These are phyloP conservation scores for Isichthys henryi DNA, from an alignment of 2,113 vertebrate species.

Conservation along the genomic window DNA sequence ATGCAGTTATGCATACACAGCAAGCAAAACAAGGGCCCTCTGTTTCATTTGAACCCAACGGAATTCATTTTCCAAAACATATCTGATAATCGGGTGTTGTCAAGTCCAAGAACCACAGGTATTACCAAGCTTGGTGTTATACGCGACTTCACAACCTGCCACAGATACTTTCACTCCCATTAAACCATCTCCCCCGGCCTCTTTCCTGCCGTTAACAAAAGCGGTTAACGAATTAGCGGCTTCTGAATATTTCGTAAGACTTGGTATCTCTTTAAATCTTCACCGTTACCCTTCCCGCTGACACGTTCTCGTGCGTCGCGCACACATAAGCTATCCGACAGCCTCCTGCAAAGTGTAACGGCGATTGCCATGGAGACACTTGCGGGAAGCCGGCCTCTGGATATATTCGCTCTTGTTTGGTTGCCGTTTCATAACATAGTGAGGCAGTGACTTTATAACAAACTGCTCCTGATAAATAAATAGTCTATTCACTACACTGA, in stretches of 20 bases:
- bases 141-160: background rate
- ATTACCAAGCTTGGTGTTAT: background rate
- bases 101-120: background rate
- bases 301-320: background rate
- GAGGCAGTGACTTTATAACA: background rate
- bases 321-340: background rate
- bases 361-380: slow-evolving; percentile 26
- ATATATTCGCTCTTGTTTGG: slow-evolving; percentile 20
- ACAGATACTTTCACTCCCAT: background rate
- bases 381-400: slow-evolving; percentile 19
- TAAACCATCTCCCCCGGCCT: background rate
- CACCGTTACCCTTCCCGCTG: background rate
- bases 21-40: background rate
- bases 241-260: background rate
- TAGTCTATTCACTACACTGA: background rate
- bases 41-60: background rate
- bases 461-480: background rate
- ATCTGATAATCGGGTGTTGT: background rate
- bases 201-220: background rate
- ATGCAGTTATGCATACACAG: background rate
- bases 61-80: background rate
- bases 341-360: slow-evolving; percentile 11
- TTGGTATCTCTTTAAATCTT: background rate
- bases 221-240: background rate
- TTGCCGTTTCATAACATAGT: slow-evolving; percentile 11